A percentile compares a stretch with the other conserved stretches of the same genome.
Evolutionary conservation across 2,888 invertebrate species (phyloP).

Genomic region (Stegophylla sp.): DNA sequence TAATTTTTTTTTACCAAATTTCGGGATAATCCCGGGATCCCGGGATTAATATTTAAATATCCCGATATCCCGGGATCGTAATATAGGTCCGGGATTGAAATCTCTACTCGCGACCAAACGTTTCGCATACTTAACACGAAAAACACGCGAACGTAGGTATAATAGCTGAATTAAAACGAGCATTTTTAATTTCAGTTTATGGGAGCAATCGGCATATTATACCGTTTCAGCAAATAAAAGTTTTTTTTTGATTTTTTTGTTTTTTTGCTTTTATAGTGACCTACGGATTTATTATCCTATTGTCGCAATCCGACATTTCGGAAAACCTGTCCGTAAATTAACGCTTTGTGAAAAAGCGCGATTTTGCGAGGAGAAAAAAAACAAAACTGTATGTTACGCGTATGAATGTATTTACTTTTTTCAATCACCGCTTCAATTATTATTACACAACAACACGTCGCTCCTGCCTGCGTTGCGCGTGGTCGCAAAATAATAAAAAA

Average conservation of each 20-base stretch:
- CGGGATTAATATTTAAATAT: no score
- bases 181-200: no score
- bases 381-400: no score
- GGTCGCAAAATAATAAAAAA: neutral
- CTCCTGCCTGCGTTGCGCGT: neutral
- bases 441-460: neutral
- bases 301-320: neutral
- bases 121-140: no score
- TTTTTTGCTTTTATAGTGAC: neutral
- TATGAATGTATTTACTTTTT: neutral
- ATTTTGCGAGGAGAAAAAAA: neutral
- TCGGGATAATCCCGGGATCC: no score
- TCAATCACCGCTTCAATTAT: neutral
- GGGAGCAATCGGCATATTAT: neutral
- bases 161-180: no score
- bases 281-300: neutral
- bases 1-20: no score
- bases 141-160: no score
- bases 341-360: slow-evolving; percentile 1
- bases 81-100: no score
- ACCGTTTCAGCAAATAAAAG: neutral
- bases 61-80: no score
- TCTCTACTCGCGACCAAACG: no score
- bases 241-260: neutral
- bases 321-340: neutral